Conservation (phyloP, 2,888 invertebrate genomes). For the Andricus quercusramuli region DNA sequence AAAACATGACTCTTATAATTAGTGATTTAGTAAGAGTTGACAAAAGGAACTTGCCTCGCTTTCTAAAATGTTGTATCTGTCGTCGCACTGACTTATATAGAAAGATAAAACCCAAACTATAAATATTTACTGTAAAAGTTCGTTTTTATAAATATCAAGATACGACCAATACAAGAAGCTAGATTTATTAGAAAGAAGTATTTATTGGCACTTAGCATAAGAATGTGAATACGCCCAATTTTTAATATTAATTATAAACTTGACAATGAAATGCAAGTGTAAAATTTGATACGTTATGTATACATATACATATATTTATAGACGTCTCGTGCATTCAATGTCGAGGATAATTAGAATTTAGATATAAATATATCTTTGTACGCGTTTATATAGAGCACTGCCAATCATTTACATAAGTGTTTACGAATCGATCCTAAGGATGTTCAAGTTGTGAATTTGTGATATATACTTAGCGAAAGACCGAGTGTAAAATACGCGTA, state of each 20-base stretch:
- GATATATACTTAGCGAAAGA: slow-evolving; percentile 55
- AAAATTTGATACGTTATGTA: slow-evolving; percentile 21
- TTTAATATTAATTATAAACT: background rate
- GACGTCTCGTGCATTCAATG: background rate
- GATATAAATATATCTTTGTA: background rate
- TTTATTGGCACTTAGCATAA: background rate
- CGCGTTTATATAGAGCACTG: slow-evolving; percentile 43
- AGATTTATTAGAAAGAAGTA: background rate
- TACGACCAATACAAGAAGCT: background rate
- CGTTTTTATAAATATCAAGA: background rate
- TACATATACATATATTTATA: slow-evolving; percentile 4
- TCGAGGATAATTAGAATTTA: slow-evolving; percentile 3
- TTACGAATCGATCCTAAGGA: slow-evolving; percentile 29
- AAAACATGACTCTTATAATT: background rate
- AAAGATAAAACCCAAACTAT: background rate
- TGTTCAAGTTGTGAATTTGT: slow-evolving; percentile 58
- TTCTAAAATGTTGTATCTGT: slow-evolving; percentile 22
- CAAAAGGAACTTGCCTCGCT: slow-evolving; percentile 2
- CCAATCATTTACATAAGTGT: slow-evolving; percentile 26
- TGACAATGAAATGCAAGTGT: slow-evolving; percentile 1
- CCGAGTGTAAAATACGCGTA: slow-evolving; percentile 48
- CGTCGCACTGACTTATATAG: background rate
- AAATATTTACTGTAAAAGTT: background rate
- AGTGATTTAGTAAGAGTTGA: background rate
- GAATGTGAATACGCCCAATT: background rate